Conservation (phyloP, 2,888 invertebrate genomes). For the Lymantria dispar region DNA sequence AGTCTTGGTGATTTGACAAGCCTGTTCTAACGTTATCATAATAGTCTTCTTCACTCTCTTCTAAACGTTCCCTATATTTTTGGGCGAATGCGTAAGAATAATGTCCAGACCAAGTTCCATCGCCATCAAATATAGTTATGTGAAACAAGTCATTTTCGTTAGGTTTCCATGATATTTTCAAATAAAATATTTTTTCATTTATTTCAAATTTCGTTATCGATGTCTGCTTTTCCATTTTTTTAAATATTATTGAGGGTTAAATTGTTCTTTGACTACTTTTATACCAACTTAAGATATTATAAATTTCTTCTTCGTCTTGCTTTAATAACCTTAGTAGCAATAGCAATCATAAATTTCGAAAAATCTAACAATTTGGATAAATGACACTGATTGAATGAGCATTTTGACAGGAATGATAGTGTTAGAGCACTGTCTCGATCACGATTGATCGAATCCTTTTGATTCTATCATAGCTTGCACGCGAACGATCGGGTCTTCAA, state of each 20-base stretch:
- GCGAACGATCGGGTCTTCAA: too few species aligned
- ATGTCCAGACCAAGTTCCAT: constrained; percentile 53
- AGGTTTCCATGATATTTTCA: constrained; percentile 51
- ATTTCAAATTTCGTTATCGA: constrained; percentile 45
- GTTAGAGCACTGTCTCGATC: too few species aligned
- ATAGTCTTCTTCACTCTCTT: constrained; percentile 49
- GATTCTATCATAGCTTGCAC: too few species aligned
- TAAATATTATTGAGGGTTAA: background rate
- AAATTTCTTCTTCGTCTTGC: too few species aligned
- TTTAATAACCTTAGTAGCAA: too few species aligned
- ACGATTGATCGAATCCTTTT: too few species aligned
- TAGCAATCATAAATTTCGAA: too few species aligned
- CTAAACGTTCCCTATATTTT: constrained; percentile 35
- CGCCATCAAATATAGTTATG: constrained; percentile 50
- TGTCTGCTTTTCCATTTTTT: constrained; percentile 7
- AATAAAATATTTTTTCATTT: constrained; percentile 38
- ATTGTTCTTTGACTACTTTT: background rate
- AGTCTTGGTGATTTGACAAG: constrained; percentile 30
- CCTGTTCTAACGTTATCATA: constrained; percentile 37
- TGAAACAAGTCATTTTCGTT: constrained; percentile 47
- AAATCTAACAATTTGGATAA: too few species aligned
- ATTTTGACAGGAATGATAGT: too few species aligned
- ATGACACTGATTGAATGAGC: too few species aligned
- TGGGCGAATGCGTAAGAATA: constrained; percentile 47
- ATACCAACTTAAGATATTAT: too few species aligned